A percentile compares a stretch with the other conserved stretches of the same genome.
phyloP scores from a whole-genome alignment of 2,888 invertebrate genomes.

The Andrena chrysosceles region DNA sequence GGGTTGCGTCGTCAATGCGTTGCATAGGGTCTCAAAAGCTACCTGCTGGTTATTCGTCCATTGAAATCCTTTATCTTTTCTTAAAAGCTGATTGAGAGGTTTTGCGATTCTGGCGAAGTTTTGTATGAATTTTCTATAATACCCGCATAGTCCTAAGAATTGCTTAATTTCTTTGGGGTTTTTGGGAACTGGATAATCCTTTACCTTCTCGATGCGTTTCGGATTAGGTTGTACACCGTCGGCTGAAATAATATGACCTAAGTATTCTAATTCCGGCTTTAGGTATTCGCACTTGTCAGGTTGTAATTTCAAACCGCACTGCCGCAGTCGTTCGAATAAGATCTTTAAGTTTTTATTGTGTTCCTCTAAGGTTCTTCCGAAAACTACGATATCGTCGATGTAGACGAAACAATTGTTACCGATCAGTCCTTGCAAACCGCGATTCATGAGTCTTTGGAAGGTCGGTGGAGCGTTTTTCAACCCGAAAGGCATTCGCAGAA shows the following conservation, averaged over 20 bases:
- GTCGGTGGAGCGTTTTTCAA: conserved; percentile 21
- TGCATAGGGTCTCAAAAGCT: too few relatives aligned
- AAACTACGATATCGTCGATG: conserved; percentile 24
- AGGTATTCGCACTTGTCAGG: conserved; percentile 33
- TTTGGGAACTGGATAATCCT: too few relatives aligned
- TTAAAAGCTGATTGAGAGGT: too few relatives aligned
- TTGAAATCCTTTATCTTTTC: too few relatives aligned
- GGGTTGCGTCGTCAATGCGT: too few relatives aligned
- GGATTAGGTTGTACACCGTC: conserved; percentile 11
- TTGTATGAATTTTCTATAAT: too few relatives aligned
- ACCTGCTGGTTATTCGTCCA: too few relatives aligned
- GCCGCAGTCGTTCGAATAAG: conserved; percentile 11
- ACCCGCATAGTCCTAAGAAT: too few relatives aligned
- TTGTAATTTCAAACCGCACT: conserved; percentile 13
- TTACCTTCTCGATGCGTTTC: too few relatives aligned
- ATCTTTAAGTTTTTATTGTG: conserved; percentile 13
- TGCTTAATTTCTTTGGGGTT: too few relatives aligned
- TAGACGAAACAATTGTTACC: conserved; percentile 24
- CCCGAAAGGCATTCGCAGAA: neutral
- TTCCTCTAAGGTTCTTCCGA: conserved; percentile 16
- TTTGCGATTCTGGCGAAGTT: too few relatives aligned
- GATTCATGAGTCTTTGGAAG: conserved; percentile 31
- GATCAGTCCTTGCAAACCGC: conserved; percentile 3
- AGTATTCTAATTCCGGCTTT: conserved; percentile 25
- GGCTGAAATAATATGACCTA: conserved; percentile 22